These are phyloP conservation scores for Ectemnius lituratus DNA, from an alignment of 2,888 invertebrate species.

Conservation along the genomic window DNA sequence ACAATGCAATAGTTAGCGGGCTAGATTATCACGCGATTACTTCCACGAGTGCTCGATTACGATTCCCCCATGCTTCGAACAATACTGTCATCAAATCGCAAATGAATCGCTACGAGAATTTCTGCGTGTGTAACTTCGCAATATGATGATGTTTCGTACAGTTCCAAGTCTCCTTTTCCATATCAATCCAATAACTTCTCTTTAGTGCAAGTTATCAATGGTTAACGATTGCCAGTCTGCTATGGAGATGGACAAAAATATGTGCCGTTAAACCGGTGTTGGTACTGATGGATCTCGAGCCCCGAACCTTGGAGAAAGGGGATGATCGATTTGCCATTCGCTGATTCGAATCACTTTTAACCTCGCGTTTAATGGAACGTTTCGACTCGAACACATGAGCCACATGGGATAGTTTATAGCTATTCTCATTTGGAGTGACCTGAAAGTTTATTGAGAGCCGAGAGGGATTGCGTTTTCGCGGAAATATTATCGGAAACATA, in stretches of 20 bases:
- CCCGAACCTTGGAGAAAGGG: too few species aligned
- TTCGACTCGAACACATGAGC: too few species aligned
- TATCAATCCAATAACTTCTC: constrained; percentile 26
- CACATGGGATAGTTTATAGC: too few species aligned
- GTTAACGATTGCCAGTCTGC: constrained; percentile 30
- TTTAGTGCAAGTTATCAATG: not conserved
- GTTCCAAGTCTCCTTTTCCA: constrained; percentile 16
- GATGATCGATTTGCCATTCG: too few species aligned
- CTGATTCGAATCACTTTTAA: too few species aligned
- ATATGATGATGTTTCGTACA: constrained; percentile 2
- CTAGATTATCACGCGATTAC: constrained; percentile 61
- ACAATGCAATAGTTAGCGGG: constrained; percentile 60
- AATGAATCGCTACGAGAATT: constrained; percentile 3
- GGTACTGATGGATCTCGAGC: too few species aligned
- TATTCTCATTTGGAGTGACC: too few species aligned
- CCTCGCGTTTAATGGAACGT: too few species aligned
- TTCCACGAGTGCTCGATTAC: constrained; percentile 54
- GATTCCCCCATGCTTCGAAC: constrained; percentile 39
- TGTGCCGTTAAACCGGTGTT: too few species aligned
- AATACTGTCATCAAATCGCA: constrained; percentile 3
- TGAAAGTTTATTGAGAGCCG: too few species aligned
- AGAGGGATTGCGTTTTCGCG: too few species aligned
- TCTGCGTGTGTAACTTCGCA: not conserved
- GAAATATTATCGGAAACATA: too few species aligned
- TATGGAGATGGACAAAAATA: constrained; percentile 40